Evolutionary conservation across 64 coral and sea anemone species (phyloP), one percentile per base, ranked within the genome.

Genomic region (Stichodactyla helianthus): DNA sequence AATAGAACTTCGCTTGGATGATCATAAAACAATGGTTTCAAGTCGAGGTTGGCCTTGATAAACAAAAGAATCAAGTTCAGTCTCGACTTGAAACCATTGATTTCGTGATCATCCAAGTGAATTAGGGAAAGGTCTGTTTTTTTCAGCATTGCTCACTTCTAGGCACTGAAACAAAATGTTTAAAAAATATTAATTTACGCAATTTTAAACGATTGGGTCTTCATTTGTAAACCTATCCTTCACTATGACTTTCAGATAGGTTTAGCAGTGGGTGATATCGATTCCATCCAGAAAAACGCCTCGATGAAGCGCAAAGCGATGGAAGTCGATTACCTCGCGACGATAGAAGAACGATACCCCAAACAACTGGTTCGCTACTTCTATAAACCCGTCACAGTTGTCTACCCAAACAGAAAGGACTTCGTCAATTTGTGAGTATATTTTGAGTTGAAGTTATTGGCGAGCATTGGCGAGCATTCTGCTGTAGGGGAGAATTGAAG

Each of bases 211-310:
- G 0, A 19, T 19, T 52, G 50, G 77, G 77, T 18, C 26, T 79
- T 52, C 6, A 28, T 13, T 79, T 35, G 20, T 12, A 35, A 11
- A 35, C 77, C 17, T 81, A 44, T 56, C 13, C 6, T 12, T 55
- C 28, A 0, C 35, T 53, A 59, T 84, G 19, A 64, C 54, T 53
- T 31, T 15, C 58, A 91, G 89, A 85, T 91, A 18, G 89, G 89
- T 82, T 71, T 91, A 25, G 89, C 89, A 10, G 89, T 91, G 14
- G 89, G 89, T 44, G 89, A 91, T 55, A 91, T 91, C 15, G 89
- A 86, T 22, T 59, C 55, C 51, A 91, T 91, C 55, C 89, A 86
- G 58, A 55, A 74, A 15, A 83, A 84, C 19, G 89, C 89, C n/a
- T 70, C 79, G 14, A 50, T 90, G 52, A 84, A 51, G 51, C 18